phyloP scores from a whole-genome alignment of 1,140 invertebrate genomes.

The Trypoxylus dichotomus region DNA sequence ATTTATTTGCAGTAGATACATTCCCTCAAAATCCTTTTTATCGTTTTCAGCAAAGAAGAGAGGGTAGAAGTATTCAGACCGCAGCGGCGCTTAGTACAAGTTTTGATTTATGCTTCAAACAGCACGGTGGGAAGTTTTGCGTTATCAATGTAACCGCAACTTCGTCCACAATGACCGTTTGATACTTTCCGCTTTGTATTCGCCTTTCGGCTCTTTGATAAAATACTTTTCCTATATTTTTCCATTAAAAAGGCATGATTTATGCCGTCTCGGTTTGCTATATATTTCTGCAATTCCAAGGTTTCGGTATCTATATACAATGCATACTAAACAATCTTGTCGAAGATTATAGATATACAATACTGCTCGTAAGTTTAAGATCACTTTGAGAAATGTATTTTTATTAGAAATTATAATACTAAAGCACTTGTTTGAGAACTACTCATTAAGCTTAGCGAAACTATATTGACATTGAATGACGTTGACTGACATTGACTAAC shows the following conservation, averaged over 20 bases:
- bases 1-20: not conserved
- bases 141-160: conserved; percentile 27
- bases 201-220: conserved; percentile 30
- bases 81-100: not conserved
- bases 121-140: conserved; percentile 29
- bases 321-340: no score
- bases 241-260: conserved; percentile 32
- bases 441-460: no score
- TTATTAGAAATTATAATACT: no score
- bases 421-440: no score
- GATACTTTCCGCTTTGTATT: conserved; percentile 31
- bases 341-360: no score
- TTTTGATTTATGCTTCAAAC: conserved; percentile 17
- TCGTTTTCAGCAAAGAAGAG: not conserved
- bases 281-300: not conserved
- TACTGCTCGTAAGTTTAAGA: no score
- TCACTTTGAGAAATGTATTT: no score
- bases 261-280: not conserved
- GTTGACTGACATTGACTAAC: no score
- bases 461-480: no score
- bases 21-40: not conserved
- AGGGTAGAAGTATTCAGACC: not conserved
- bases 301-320: not conserved
- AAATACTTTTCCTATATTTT: conserved; percentile 36
- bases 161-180: conserved; percentile 31